A percentile compares a stretch with the other conserved stretches of the same genome.
phyloP scores from a whole-genome alignment of 1,140 invertebrate genomes.

The Charaxes varanes region DNA sequence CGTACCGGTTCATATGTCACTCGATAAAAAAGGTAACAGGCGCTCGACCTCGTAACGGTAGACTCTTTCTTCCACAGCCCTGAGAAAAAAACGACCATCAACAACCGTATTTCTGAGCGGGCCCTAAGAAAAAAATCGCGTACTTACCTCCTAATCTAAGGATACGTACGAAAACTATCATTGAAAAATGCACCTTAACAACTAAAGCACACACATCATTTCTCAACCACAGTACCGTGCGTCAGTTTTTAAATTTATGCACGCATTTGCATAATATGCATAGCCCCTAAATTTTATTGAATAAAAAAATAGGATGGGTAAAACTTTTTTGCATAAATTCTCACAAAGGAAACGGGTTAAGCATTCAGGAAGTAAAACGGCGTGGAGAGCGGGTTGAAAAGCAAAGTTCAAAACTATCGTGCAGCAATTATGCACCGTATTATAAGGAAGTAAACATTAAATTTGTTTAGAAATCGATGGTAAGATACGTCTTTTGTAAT shows the following conservation, averaged over 20 bases:
- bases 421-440: constrained; percentile 25
- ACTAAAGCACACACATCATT: constrained; percentile 12
- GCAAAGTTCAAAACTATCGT: constrained; percentile 29
- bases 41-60: constrained; percentile 57
- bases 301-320: constrained; percentile 76
- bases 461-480: constrained; percentile 24
- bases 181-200: constrained; percentile 30
- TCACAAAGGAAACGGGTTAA: constrained; percentile 73
- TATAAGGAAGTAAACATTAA: constrained; percentile 23
- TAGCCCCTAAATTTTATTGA: constrained; percentile 73
- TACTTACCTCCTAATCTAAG: constrained; percentile 53
- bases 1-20: constrained; percentile 65
- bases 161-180: constrained; percentile 28
- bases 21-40: constrained; percentile 47
- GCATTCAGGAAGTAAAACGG: constrained; percentile 67
- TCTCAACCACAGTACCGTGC: constrained; percentile 20
- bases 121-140: constrained; percentile 56
- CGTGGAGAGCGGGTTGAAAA: constrained; percentile 45
- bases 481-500: constrained; percentile 37
- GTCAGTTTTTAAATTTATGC: constrained; percentile 70
- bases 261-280: constrained; percentile 75
- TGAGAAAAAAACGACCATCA: constrained; percentile 67
- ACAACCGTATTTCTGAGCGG: constrained; percentile 50
- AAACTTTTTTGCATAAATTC: constrained; percentile 75
- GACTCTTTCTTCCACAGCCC: constrained; percentile 36